These are phyloP conservation scores for Maccullochella peelii DNA, from an alignment of 2,113 vertebrate species.

Conservation along the genomic window DNA sequence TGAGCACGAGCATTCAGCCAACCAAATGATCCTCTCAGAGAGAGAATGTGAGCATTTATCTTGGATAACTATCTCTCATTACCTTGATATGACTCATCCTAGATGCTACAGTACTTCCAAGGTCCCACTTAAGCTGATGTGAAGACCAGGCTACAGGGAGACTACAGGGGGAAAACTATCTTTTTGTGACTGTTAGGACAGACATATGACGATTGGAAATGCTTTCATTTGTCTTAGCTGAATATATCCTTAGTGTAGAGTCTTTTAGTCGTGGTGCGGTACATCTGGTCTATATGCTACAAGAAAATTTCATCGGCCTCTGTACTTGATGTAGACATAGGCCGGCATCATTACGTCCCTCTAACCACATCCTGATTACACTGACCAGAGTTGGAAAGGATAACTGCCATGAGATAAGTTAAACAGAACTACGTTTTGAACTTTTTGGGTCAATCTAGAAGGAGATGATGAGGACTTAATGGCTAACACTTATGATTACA, in stretches of 20 bases:
- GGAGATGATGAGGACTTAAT: constrained; percentile 23
- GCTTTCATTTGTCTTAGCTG: not conserved
- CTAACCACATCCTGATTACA: constrained; percentile 60
- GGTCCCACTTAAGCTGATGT: constrained; percentile 43
- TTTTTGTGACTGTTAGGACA: constrained; percentile 16
- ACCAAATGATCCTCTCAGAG: constrained; percentile 56
- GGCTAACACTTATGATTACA: constrained; percentile 27
- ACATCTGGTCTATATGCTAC: constrained; percentile 11
- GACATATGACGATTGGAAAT: constrained; percentile 1
- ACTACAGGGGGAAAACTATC: constrained; percentile 1
- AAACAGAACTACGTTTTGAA: constrained; percentile 27
- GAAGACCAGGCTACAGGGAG: constrained; percentile 43
- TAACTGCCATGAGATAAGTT: constrained; percentile 44
- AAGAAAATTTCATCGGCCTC: constrained; percentile 16
- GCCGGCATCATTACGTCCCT: constrained; percentile 31
- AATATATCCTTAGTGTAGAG: not conserved
- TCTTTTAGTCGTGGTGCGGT: not conserved
- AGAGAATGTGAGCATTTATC: constrained; percentile 69
- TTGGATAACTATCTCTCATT: constrained; percentile 75
- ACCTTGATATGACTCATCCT: constrained; percentile 75
- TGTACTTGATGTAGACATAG: constrained; percentile 33
- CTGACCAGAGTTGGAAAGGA: constrained; percentile 35
- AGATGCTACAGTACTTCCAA: constrained; percentile 59
- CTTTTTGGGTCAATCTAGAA: constrained; percentile 25
- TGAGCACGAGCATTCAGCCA: constrained; percentile 61